phyloP scores from a whole-genome alignment of 2,888 invertebrate genomes.

The Alloscopus bannaensis region DNA sequence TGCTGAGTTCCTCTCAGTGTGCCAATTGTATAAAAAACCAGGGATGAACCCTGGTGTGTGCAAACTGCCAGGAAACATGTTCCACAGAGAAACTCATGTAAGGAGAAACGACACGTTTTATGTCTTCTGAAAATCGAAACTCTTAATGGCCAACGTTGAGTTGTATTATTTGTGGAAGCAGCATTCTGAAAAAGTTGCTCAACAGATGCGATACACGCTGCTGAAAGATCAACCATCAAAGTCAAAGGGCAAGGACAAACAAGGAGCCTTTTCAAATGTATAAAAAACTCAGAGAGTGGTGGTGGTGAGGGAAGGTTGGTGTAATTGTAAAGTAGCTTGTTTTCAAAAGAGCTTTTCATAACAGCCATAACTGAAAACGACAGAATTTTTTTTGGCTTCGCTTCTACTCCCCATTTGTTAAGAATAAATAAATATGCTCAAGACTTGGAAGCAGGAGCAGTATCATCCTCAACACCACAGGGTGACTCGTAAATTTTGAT shows the following conservation, averaged over 20 bases:
- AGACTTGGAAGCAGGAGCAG: slow-evolving; percentile 50
- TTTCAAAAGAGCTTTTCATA: slow-evolving; percentile 39
- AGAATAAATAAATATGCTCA: too few relatives aligned
- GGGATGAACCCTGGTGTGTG: slow-evolving; percentile 2
- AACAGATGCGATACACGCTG: slow-evolving; percentile 26
- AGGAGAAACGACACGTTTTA: slow-evolving; percentile 28
- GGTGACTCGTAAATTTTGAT: slow-evolving; percentile 72
- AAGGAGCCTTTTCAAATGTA: slow-evolving; percentile 48
- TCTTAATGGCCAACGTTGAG: too few relatives aligned
- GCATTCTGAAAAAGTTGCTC: too few relatives aligned
- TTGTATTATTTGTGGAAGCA: too few relatives aligned
- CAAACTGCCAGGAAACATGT: too few relatives aligned
- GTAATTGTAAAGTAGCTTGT: slow-evolving; percentile 29
- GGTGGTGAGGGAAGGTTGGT: too few relatives aligned
- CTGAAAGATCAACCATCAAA: slow-evolving; percentile 45
- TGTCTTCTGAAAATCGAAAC: not conserved
- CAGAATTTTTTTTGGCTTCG: slow-evolving; percentile 72
- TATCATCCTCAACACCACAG: slow-evolving; percentile 69
- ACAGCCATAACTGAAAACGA: slow-evolving; percentile 64
- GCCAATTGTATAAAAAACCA: slow-evolving; percentile 34
- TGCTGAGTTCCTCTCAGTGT: slow-evolving; percentile 47
- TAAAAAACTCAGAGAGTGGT: too few relatives aligned
- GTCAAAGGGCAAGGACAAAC: slow-evolving; percentile 71
- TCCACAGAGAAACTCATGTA: not conserved
- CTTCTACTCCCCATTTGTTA: too few relatives aligned